Percentiles rank a stretch among this genome's conserved stretches.
Conservation (phyloP, 2,888 invertebrate genomes). For the Cheilosia soror region DNA sequence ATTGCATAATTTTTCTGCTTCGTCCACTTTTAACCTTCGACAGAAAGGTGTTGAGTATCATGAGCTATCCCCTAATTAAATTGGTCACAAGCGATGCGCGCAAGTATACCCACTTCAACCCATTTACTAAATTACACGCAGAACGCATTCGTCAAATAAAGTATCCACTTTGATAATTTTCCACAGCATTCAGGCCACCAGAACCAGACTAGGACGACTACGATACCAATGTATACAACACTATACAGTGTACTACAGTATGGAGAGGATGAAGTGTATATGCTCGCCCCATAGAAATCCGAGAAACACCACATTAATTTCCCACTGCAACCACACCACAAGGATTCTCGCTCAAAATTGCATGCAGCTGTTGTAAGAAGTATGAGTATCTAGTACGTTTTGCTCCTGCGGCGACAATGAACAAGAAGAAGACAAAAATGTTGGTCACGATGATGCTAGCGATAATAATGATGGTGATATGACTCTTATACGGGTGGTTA, state of each 20-base stretch:
- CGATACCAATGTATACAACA: neutral
- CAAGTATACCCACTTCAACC: constrained; percentile 58
- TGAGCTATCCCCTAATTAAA: constrained; percentile 56
- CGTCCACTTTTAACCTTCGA: constrained; percentile 51
- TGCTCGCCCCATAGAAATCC: constrained; percentile 43
- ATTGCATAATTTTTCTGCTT: constrained; percentile 47
- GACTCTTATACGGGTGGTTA: constrained; percentile 42
- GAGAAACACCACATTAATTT: constrained; percentile 70
- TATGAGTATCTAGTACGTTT: constrained; percentile 23
- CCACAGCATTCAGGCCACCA: constrained; percentile 32
- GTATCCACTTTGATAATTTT: constrained; percentile 67
- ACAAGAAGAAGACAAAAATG: constrained; percentile 42
- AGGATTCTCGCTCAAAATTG: constrained; percentile 56
- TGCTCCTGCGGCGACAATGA: constrained; percentile 43
- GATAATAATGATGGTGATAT: constrained; percentile 66
- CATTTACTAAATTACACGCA: constrained; percentile 73
- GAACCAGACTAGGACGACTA: constrained; percentile 14
- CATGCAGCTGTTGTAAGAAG: constrained; percentile 21
- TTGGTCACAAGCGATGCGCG: constrained; percentile 61
- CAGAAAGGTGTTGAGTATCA: too few relatives aligned
- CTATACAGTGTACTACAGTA: constrained; percentile 14
- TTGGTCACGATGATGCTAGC: constrained; percentile 53
- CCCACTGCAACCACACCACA: constrained; percentile 59
- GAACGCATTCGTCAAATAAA: constrained; percentile 73
- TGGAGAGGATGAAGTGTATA: neutral